Percentiles rank a stretch among this genome's conserved stretches.
Evolutionary conservation across 2,797 vertebrate species (phyloP).

Genomic region (Scleropages formosus): DNA sequence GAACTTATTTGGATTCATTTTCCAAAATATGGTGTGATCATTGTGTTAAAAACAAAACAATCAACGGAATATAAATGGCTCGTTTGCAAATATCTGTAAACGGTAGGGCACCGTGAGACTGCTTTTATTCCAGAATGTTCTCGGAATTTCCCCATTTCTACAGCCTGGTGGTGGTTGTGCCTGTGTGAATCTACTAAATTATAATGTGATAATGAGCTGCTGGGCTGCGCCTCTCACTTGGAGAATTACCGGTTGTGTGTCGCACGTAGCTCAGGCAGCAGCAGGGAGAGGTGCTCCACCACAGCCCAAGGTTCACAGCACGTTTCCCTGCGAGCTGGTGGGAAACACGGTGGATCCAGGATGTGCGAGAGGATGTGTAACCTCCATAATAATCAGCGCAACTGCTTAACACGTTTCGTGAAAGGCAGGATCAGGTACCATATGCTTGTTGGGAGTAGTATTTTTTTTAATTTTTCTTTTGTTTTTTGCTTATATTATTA

Average conservation of each 20-base stretch:
- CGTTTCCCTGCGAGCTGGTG: neutral
- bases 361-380: neutral
- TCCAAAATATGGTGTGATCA: neutral
- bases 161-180: no score
- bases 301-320: neutral
- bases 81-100: neutral
- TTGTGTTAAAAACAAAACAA: neutral
- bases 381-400: neutral
- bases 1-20: neutral
- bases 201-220: constrained; percentile 24
- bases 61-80: neutral
- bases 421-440: neutral
- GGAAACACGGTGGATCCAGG: neutral
- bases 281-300: neutral
- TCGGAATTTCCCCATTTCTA: neutral
- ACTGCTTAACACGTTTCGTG: no score
- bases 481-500: neutral
- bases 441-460: constrained; percentile 5
- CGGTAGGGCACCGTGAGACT: neutral
- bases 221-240: neutral
- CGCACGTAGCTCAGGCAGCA: neutral
- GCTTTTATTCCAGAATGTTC: neutral
- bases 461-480: neutral
- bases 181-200: neutral
- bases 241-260: neutral